These are phyloP conservation scores for Aratinga solstitialis DNA, from an alignment of 2,797 vertebrate genomes.

Conservation along the genomic window DNA sequence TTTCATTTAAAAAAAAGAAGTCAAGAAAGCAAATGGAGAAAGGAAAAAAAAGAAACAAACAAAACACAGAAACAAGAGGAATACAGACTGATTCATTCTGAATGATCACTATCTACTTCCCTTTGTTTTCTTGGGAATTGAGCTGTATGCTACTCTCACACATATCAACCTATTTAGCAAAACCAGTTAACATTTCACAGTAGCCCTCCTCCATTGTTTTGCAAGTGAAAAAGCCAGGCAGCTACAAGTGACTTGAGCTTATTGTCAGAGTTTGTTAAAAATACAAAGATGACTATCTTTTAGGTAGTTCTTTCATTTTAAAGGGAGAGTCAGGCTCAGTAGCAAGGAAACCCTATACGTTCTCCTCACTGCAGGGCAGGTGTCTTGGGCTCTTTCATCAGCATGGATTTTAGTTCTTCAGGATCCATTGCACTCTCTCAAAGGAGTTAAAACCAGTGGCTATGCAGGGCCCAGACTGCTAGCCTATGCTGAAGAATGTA, in stretches of 20 bases:
- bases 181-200: background rate
- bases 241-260: background rate
- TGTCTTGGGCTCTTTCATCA: background rate
- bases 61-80: background rate
- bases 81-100: background rate
- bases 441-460: background rate
- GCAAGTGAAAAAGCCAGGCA: background rate
- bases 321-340: background rate
- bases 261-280: background rate
- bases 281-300: background rate
- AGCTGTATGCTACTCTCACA: background rate
- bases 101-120: background rate
- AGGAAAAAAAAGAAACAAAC: background rate
- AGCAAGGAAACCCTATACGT: background rate
- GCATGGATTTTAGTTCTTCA: background rate
- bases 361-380: background rate
- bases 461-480: background rate
- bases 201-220: background rate
- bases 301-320: background rate
- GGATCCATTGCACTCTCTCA: background rate
- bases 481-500: background rate
- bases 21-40: background rate
- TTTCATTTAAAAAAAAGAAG: background rate
- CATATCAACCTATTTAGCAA: background rate
- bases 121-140: constrained; percentile 13